A percentile compares a stretch with the other conserved stretches of the same genome.
phyloP scores from a whole-genome alignment of 2,797 vertebrate species.

The Valencia hispanica region DNA sequence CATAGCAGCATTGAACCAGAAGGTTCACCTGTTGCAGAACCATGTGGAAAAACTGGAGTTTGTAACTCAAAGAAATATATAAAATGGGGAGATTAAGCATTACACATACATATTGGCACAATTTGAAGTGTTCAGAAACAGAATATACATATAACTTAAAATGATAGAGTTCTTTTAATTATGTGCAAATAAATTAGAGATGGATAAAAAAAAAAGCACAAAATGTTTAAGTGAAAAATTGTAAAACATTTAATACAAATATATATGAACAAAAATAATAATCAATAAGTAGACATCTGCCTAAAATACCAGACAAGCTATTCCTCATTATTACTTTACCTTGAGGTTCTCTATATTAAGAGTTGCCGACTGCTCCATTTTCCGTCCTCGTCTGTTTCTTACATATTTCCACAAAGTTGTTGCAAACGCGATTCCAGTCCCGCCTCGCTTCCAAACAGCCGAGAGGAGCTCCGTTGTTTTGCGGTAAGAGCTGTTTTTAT shows the following conservation, averaged over 20 bases:
- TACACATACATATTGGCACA: too few species aligned
- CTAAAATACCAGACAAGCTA: background rate
- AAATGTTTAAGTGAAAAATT: background rate
- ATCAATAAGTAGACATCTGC: background rate
- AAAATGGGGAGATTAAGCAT: background rate
- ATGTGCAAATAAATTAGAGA: background rate
- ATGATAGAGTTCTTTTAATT: background rate
- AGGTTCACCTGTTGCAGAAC: conserved; percentile 63
- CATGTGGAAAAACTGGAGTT: conserved; percentile 2
- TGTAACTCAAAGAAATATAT: conserved; percentile 1
- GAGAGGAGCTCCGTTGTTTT: background rate
- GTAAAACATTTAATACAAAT: too few species aligned
- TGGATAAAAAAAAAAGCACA: too few species aligned
- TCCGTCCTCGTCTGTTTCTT: conserved; percentile 44
- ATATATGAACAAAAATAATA: background rate
- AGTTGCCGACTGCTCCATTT: conserved; percentile 85
- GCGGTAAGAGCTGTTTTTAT: rapidly evolving
- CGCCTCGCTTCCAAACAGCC: background rate
- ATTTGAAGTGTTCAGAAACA: too few species aligned
- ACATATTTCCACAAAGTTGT: conserved; percentile 72
- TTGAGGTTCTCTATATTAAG: conserved; percentile 87
- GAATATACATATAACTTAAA: background rate
- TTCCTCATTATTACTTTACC: conserved; percentile 76
- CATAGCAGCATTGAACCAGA: conserved; percentile 8
- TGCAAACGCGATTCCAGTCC: background rate